Conservation (phyloP, 2,113 vertebrate species). For the Gallinago undulata region DNA sequence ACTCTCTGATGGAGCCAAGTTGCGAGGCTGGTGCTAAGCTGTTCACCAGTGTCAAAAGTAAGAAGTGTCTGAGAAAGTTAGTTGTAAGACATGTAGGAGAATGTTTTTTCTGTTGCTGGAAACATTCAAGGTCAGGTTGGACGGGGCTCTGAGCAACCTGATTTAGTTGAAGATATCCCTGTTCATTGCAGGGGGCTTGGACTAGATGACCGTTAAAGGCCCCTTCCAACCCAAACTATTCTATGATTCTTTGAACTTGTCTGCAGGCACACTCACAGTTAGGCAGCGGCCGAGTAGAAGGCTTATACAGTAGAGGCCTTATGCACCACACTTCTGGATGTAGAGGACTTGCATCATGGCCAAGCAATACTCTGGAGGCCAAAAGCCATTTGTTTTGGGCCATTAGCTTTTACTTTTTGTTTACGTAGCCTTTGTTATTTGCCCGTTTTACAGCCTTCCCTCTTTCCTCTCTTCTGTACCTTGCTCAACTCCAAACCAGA, state of each 20-base stretch:
- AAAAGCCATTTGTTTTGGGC: background rate
- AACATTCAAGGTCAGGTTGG: background rate
- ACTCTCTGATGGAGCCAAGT: background rate
- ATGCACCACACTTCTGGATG: background rate
- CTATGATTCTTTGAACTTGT: background rate
- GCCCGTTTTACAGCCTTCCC: background rate
- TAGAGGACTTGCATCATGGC: background rate
- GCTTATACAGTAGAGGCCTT: background rate
- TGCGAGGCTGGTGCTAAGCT: background rate
- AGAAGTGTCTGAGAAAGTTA: background rate
- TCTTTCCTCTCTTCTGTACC: background rate
- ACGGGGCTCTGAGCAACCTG: background rate
- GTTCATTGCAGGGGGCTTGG: background rate
- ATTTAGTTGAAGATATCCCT: background rate
- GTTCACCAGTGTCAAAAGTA: background rate
- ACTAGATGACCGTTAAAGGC: background rate
- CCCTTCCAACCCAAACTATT: background rate
- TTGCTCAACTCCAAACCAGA: background rate
- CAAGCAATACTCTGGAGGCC: background rate
- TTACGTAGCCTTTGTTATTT: background rate
- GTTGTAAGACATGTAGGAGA: background rate
- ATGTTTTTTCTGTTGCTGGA: background rate
- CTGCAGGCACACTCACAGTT: background rate
- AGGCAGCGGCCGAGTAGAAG: background rate
- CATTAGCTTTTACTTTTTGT: constrained; percentile 1